Conservation (phyloP, 2,797 vertebrate species). For the Hypotaenidia okinawae region DNA sequence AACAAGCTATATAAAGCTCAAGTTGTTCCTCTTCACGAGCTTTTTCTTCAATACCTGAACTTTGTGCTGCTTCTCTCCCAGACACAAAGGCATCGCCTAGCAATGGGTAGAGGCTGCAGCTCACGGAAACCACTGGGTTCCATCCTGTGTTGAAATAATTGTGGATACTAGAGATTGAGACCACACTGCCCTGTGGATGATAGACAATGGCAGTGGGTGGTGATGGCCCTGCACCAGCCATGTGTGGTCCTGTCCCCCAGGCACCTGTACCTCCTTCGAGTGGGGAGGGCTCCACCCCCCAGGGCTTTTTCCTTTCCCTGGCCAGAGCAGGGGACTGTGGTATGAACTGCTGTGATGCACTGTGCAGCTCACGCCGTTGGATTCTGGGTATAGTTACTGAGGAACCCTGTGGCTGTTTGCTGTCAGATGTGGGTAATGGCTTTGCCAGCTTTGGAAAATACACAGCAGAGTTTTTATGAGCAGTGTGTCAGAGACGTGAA, state of each 20-base stretch:
- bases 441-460: not conserved
- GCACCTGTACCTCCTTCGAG: rapidly evolving
- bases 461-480: not conserved
- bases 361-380: too few relatives aligned
- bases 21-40: not conserved
- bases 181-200: rapidly evolving
- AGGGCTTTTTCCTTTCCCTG: not conserved
- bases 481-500: not conserved
- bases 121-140: rapidly evolving
- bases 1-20: not conserved
- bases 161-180: rapidly evolving
- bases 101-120: too few relatives aligned
- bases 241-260: not conserved
- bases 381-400: not conserved
- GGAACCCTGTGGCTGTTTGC: not conserved
- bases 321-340: not conserved
- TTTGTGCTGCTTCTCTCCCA: not conserved
- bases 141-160: not conserved
- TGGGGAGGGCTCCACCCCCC: rapidly evolving
- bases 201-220: rapidly evolving
- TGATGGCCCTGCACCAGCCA: not conserved
- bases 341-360: not conserved
- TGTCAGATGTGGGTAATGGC: not conserved
- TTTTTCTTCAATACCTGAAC: not conserved
- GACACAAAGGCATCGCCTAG: not conserved